Evolutionary conservation across 1,140 invertebrate species (phyloP), one percentile per base, ranked within the genome.

Genomic region (Mylabris phalerata): DNA sequence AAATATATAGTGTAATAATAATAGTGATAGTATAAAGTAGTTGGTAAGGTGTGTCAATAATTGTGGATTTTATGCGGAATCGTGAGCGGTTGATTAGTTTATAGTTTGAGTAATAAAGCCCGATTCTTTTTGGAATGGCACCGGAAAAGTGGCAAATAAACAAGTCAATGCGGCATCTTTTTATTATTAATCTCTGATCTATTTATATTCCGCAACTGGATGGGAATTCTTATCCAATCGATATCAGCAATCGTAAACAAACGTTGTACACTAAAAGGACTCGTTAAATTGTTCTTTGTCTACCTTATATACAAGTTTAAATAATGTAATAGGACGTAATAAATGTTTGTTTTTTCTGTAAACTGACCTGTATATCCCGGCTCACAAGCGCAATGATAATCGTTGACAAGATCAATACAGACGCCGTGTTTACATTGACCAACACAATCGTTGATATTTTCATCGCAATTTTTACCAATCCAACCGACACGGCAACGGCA

Each of bases 361-460:
- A 58, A 68, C 77, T 78, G 77, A 77, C 84, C 88, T 51, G 88
- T 89, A 73, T 83, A 94, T 25, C 92, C 91, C 1, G 84, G 79
- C 44, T 81, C 81, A 74, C 90, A 93, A 43, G 88, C 85, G 71
- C 90, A 93, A 64, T 87, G 82, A 75, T 89, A 94, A 66, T 88
- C 87, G 67, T 91, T 86, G 49, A 90, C 84, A 19, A 87, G 76
- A 73, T 95, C 90, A 59, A 88, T 85, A 75, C 93, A 95, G 1
- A 90, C 92, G 11, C 87, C 89, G 75, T 95, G 86, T 61, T 86
- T 80, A 75, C 92, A 96, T 67, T 93, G 92, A 3, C 88, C 88
- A 6, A 84, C 80, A 75, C 95, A 98, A 72, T 89, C 89, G 73
- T 93, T 84, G 70, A 95, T 92, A 74, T 95, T 92, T 66, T 87